Base-by-base conservation (phyloP, 2,888 invertebrate species). In the Hypolimnas misippus region DNA sequence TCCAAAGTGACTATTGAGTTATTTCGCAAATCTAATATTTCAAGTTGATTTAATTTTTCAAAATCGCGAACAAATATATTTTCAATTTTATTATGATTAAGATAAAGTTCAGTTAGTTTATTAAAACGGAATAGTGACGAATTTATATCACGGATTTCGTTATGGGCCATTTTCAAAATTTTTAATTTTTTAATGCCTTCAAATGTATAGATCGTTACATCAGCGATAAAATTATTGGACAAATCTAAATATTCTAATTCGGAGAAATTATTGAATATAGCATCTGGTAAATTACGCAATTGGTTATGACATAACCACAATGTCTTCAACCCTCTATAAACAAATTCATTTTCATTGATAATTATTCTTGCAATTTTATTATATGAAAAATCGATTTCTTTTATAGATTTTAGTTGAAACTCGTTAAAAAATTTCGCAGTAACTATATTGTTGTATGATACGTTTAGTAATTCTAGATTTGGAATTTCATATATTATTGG, bases 251-350 rank as follows among this genome's bases (percentile, higher is more conserved):
- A 70, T 66, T 74, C 70, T 14, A 88, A 67, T 35, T 78, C 63
- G 14, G 67, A 62, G 3, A 83, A 76, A 42, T 59, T 62, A 44
- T 79, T 77, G 49, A 88, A 87, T 14, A 75, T 57, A 3, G 74
- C 73, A 12, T 82, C 80, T 2, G 78, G 72, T 35, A 87, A 66
- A 25, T 67, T 58, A 0, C 72, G 69, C 1, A 89, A 59, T 55
- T 78, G 69, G 66, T 88, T 88, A 57, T 83, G 70, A 0, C 87
- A 82, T 16, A 88, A 65, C 58, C 85, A 77, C 8, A 88, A 66
- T 21, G 60, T 74, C 31, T 63, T 71, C n/a, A 88, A 60, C 0
- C 63, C 70, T 14, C 14, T 70, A 52, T 72, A 86, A 1, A 58
- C 38, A 31, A 69, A 51, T 16, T 72, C 25, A 12, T 44, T 56